Evolutionary conservation across 2,888 invertebrate genomes (phyloP).

Genomic region (Drosophila atroscutellata): DNA sequence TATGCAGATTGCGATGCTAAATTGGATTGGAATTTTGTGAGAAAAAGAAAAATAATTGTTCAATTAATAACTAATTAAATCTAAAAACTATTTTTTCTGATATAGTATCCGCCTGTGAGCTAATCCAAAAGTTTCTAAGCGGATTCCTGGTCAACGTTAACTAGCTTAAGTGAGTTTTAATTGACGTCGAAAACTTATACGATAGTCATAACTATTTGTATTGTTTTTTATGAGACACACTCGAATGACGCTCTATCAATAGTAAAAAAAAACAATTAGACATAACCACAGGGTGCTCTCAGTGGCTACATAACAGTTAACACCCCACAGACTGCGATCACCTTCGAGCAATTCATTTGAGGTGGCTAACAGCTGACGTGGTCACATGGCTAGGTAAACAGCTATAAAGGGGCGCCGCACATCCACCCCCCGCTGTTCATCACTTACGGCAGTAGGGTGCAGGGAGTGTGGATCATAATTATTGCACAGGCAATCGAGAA

Average conservation of each 20-base stretch:
- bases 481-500: constrained; percentile 61
- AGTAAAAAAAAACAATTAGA: constrained; percentile 47
- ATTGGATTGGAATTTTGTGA: background rate
- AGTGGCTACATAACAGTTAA: constrained; percentile 31
- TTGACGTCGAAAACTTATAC: background rate
- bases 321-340: constrained; percentile 49
- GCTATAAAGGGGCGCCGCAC: constrained; percentile 26
- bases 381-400: constrained; percentile 27
- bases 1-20: constrained; percentile 14
- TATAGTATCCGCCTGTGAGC: background rate
- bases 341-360: too few relatives aligned
- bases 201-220: constrained; percentile 25
- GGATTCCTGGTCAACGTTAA: background rate
- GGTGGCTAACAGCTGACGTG: constrained; percentile 59
- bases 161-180: background rate
- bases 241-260: constrained; percentile 7
- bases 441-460: constrained; percentile 46
- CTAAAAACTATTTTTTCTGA: background rate
- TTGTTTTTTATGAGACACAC: constrained; percentile 16
- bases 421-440: constrained; percentile 11
- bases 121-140: background rate
- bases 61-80: background rate
- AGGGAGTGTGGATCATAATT: constrained; percentile 32
- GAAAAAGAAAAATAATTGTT: background rate
- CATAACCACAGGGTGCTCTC: constrained; percentile 51